These are phyloP conservation scores for Chaetorhynchus papuensis DNA, from an alignment of 2,113 vertebrate genomes.

Conservation along the genomic window DNA sequence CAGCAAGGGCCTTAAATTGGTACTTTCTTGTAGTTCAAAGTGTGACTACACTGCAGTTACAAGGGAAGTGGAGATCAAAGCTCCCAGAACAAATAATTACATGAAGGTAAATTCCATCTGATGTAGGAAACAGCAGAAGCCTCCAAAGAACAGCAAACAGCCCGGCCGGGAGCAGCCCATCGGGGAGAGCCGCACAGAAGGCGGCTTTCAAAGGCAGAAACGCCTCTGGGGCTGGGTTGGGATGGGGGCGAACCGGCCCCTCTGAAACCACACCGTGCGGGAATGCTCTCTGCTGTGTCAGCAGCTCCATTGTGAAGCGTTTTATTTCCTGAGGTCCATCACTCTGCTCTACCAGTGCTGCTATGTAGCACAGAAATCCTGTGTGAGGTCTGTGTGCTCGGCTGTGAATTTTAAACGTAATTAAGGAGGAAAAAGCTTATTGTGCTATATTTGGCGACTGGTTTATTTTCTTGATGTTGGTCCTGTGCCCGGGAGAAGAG, in stretches of 20 bases:
- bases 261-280: neutral
- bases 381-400: neutral
- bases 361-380: neutral
- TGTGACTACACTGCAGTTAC: constrained; percentile 43
- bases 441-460: neutral
- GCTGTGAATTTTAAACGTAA: neutral
- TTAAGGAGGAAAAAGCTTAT: neutral
- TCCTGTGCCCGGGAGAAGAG: neutral
- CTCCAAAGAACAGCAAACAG: constrained; percentile 25
- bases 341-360: neutral
- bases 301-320: neutral
- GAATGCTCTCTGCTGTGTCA: neutral
- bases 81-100: constrained; percentile 68
- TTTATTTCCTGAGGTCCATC: neutral
- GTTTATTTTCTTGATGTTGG: neutral
- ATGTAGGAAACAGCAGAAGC: constrained; percentile 31
- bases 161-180: neutral
- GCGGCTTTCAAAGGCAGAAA: constrained; percentile 1
- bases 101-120: constrained; percentile 48
- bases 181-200: constrained; percentile 15
- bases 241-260: neutral
- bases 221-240: neutral
- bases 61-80: constrained; percentile 69
- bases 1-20: constrained; percentile 58
- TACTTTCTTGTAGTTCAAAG: constrained; percentile 60